Base-by-base conservation (phyloP, 37 sponge, comb jelly and placozoan species). In the Hormiphora californensis region DNA sequence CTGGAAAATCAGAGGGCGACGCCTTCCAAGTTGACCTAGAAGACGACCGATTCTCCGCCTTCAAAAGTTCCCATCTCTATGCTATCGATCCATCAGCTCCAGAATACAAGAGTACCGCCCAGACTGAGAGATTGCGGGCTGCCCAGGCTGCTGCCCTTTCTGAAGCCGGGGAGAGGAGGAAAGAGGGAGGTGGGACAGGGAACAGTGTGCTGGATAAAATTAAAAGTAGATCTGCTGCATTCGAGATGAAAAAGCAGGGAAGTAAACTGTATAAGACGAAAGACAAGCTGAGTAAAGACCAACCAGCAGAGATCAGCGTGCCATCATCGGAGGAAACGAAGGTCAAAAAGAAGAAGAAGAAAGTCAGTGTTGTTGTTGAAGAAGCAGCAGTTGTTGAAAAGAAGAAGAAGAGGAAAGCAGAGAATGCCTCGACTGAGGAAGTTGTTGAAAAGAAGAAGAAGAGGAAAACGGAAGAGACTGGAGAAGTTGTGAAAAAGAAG, bases 11-110 rank as follows among this genome's bases (percentile, higher is more conserved):
- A n/a, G n/a, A n/a, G n/a, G 81, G 38, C 39, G 81, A 41, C 46
- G 44, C 40, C 81, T 73, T 73, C 27, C n/a, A 37, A 2, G 81
- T 73, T 8, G 46, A 73, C 81, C 9, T 73, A 0, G 81, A 41
- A 19, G 81, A 73, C 44, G 81, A 73, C n/a, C 12, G 81, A 33
- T 73, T 73, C 22, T 39, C 81, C 3, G 81, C 81, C 23, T 33
- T 73, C 46, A 73, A 73, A 41, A 73, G 23, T 1, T 73, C 81
- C 44, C 81, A 73, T 33, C 81, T 43, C 46, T 73, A 36, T 33
- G 81, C 81, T 4, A 73, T 73, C 17, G 81, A 73, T 30, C 81
- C 81, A 1, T 73, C 81, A 8, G 81, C 81, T 28, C 81, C 81
- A 7, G 81, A 73, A 33, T 73, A 73, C 44, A 39, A 33, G 43